Evolutionary conservation across 2,113 vertebrate species (phyloP), one percentile per base, ranked within the genome.

Genomic region (Ceyx cyanopectus): DNA sequence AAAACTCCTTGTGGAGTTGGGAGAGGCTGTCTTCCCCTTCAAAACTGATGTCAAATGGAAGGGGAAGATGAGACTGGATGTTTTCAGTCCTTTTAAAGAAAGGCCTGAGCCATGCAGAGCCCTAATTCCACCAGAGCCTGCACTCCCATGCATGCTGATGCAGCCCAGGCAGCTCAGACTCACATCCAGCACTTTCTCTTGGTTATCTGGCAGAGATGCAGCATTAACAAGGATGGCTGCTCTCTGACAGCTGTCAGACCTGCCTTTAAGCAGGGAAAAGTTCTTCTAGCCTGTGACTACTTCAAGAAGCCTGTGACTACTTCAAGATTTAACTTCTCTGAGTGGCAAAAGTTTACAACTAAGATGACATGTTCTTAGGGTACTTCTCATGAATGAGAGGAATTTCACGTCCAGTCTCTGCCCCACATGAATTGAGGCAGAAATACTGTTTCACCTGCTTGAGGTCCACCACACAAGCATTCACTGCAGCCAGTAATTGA

Each of bases 41-140:
- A 50, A 80, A 87, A 50, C 5, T 21, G 21, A 17, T 0, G 0
- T 66, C 50, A 80, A 46, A 43, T 11, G 26, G 48, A 85, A 54
- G 0, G 4, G 53, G 20, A 57, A 50, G 53, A 50, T 5, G 19
- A 46, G 26, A 10, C 27, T 8, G 1, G 4, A 17, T 0, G 0
- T 34, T 79, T 43, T n/a, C 40, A 29, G 27, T 41, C 19, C 17
- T 60, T 45, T 54, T 62, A 43, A 67, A 70, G 65, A 46, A 63
- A 77, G 46, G 43, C 24, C 16, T 22, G 17, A 93, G 37, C 30
- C 13, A 7, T 8, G 24, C 9, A 45, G n/a, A 85, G n/a, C 76
- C 26, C 16, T 26, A 19, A n/a, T 32, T 29, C 32, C 45, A 53
- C 12, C 20, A 4, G 24, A 48, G 23, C 8, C 3, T 17, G 41